Evolutionary conservation across 2,888 invertebrate genomes (phyloP), one percentile per base, ranked within the genome.

Genomic region (Phyllotreta striolata): DNA sequence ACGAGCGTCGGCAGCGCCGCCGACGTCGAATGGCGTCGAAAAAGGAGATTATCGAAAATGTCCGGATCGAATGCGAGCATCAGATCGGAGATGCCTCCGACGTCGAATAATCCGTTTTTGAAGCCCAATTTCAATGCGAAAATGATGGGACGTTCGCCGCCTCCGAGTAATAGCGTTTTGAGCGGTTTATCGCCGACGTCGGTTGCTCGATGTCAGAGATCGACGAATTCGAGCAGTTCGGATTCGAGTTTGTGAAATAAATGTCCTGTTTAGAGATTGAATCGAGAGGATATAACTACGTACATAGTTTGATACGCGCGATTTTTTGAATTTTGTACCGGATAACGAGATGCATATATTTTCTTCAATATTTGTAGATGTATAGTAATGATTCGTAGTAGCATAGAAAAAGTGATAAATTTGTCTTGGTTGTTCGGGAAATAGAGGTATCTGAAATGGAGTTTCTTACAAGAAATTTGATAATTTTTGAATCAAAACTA

Each of bases 131-230:
- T 82, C 24, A 73, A 73, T 41, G 64, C 74, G 51, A 78, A 77
- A 64, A 81, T 82, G 66, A 81, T 81, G 67, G 80, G 81, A 1
- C 81, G 83, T 67, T 85, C 85, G 0, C 85, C 85, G 1, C 85
- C 85, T 1, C 85, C 85, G 1, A 84, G 85, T 63, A 85, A 82
- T 64, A 85, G 85, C 70, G 82, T 84, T 58, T 75, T 85, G n/a
- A 85, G 85, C 66, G 85, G 85, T 0, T 69, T 85, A n/a, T 85
- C 85, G 12, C 85, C 85, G 4, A 85, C 85, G 3, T 81, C 81
- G 34, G 82, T 78, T 1, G 76, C 81, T n/a, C 73, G 82, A 35
- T 79, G 80, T 70, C 77, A 76, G 49, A 72, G 72, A 24, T 70
- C 75, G 39, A 68, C 72, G 34, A 68, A 77, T 62, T 76, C 76